Evolutionary conservation across 1,140 invertebrate genomes (phyloP).

Genomic region (Cotesia chilonis): DNA sequence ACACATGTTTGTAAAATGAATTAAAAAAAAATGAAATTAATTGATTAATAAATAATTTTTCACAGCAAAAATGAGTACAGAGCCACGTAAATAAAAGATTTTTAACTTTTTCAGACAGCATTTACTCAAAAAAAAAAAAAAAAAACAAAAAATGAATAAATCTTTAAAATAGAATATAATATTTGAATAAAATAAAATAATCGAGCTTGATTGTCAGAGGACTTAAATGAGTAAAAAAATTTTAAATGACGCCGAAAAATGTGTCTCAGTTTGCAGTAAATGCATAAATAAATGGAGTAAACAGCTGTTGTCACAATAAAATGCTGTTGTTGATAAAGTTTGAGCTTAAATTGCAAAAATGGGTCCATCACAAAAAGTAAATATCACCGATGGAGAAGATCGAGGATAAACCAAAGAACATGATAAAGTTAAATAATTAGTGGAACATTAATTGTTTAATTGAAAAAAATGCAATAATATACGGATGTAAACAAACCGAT

Average conservation of each 20-base stretch:
- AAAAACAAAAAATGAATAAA: no score
- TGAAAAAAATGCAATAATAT: slow-evolving; percentile 67
- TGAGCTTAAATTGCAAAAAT: slow-evolving; percentile 77
- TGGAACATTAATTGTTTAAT: slow-evolving; percentile 69
- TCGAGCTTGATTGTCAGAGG: no score
- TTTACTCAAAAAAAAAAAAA: no score
- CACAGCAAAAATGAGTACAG: no score
- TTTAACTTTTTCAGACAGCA: no score
- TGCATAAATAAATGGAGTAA: slow-evolving; percentile 3
- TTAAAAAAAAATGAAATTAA: no score
- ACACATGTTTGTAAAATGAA: no score
- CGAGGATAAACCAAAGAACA: slow-evolving; percentile 55
- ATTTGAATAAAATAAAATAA: no score
- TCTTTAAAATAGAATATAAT: no score
- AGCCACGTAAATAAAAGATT: no score
- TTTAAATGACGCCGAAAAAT: not conserved
- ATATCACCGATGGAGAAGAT: slow-evolving; percentile 54
- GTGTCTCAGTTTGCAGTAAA: not conserved
- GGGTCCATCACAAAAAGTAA: slow-evolving; percentile 72
- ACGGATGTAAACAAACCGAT: slow-evolving; percentile 71
- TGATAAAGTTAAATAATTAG: slow-evolving; percentile 62
- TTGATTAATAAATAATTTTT: no score
- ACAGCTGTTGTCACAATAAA: slow-evolving; percentile 19
- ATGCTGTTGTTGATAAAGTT: slow-evolving; percentile 62
- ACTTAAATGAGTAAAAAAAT: not conserved